A percentile compares a stretch with the other conserved stretches of the same genome.
Evolutionary conservation across 2,888 invertebrate genomes (phyloP).

Genomic region (Lithophane socia): DNA sequence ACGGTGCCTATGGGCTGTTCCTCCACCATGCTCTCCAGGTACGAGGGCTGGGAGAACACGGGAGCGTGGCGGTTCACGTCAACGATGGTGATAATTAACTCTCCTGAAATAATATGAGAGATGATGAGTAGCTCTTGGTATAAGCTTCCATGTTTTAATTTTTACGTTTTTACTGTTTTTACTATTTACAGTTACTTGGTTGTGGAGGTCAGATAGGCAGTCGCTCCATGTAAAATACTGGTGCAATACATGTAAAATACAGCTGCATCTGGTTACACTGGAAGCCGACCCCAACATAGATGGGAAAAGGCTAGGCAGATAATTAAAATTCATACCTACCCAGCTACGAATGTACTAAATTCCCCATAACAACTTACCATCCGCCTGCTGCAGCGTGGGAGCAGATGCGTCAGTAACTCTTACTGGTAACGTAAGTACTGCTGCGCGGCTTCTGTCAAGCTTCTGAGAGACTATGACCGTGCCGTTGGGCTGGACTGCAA

Average conservation of each 20-base stretch:
- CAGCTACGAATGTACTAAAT: background rate
- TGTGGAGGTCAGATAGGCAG: no score
- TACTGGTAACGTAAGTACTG: slow-evolving; percentile 94
- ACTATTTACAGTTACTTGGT: no score
- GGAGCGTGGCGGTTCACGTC: slow-evolving; percentile 93
- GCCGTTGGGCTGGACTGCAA: slow-evolving; percentile 81
- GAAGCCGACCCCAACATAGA: no score
- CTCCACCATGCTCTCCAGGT: slow-evolving; percentile 91
- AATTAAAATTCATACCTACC: background rate
- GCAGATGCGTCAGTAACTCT: slow-evolving; percentile 96
- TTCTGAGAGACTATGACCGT: slow-evolving; percentile 91
- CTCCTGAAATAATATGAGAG: slow-evolving; percentile 76
- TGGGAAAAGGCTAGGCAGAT: no score
- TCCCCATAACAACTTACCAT: slow-evolving; percentile 88
- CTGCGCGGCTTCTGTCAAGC: slow-evolving; percentile 92
- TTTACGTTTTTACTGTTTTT: no score
- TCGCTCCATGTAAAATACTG: no score
- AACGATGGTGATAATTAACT: slow-evolving; percentile 92
- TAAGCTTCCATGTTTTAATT: background rate
- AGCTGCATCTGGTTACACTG: no score
- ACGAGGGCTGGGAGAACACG: slow-evolving; percentile 84
- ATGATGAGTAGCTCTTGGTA: background rate
- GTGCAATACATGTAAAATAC: no score
- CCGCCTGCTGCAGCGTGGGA: slow-evolving; percentile 93
- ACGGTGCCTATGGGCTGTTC: slow-evolving; percentile 95